A percentile compares a stretch with the other conserved stretches of the same genome.
Evolutionary conservation across 2,113 vertebrate species (phyloP).

Genomic region (Antechinus flavipes): DNA sequence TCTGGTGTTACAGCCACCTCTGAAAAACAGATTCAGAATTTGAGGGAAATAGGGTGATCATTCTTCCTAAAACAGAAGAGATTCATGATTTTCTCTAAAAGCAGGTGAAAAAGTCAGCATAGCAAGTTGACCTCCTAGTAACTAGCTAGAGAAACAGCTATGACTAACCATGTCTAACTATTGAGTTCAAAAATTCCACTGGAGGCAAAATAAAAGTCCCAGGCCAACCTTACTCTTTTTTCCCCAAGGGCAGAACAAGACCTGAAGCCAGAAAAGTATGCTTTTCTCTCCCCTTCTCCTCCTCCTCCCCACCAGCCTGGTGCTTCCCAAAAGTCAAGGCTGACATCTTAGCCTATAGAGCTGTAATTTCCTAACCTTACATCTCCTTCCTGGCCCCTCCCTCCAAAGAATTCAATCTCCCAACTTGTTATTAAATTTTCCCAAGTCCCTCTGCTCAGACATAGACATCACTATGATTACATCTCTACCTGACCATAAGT

Average conservation of each 20-base stretch:
- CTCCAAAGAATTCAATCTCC: neutral
- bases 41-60: neutral
- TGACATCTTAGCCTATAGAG: rapidly evolving
- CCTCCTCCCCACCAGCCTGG: too few species aligned
- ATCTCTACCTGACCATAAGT: neutral
- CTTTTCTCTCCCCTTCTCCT: neutral
- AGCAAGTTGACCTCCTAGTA: neutral
- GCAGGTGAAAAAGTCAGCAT: neutral
- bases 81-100: neutral
- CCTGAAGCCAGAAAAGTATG: neutral
- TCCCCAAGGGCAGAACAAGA: neutral
- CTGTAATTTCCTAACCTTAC: rapidly evolving
- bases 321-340: neutral
- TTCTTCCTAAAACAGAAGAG: neutral
- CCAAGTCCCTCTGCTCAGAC: rapidly evolving
- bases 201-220: neutral
- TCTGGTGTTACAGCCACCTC: neutral
- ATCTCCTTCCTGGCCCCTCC: rapidly evolving
- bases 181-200: neutral
- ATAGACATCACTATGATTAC: neutral
- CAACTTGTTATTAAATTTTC: rapidly evolving
- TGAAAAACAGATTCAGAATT: neutral
- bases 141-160: neutral
- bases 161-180: neutral
- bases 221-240: neutral